A percentile compares a stretch with the other conserved stretches of the same genome.
Evolutionary conservation across 2,113 vertebrate species (phyloP).

Genomic region (Symphodus melops): DNA sequence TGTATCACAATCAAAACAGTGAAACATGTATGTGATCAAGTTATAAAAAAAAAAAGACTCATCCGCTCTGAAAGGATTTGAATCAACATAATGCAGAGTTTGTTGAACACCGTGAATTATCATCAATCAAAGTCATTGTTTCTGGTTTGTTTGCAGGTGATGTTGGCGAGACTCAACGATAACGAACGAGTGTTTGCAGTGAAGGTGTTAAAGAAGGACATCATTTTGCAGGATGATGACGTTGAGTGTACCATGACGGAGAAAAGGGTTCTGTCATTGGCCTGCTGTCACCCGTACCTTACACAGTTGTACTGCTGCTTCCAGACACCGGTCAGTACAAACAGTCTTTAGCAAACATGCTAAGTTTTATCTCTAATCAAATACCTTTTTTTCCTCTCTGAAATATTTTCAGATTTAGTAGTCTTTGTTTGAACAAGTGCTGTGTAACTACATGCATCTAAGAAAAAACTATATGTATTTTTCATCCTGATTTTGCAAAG

Average conservation of each 20-base stretch:
- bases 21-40: too few relatives aligned
- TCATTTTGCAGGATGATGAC: constrained; percentile 97
- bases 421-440: too few relatives aligned
- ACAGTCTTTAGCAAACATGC: too few relatives aligned
- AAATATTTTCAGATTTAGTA: too few relatives aligned
- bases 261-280: constrained; percentile 93
- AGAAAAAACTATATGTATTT: too few relatives aligned
- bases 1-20: too few relatives aligned
- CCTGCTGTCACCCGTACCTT: constrained; percentile 94
- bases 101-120: not conserved
- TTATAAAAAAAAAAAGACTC: too few relatives aligned
- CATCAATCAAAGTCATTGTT: not conserved
- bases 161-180: constrained; percentile 91
- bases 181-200: constrained; percentile 91
- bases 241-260: constrained; percentile 99
- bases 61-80: not conserved
- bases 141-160: constrained; percentile 85
- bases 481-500: too few relatives aligned
- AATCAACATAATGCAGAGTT: not conserved
- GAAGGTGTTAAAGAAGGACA: constrained; percentile 97
- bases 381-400: too few relatives aligned
- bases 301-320: constrained; percentile 98
- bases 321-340: constrained; percentile 89
- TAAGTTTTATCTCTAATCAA: too few relatives aligned
- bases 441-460: too few relatives aligned